Evolutionary conservation across 2,113 vertebrate genomes (phyloP), one percentile per base, ranked within the genome.

Genomic region (Myotis brandtii): DNA sequence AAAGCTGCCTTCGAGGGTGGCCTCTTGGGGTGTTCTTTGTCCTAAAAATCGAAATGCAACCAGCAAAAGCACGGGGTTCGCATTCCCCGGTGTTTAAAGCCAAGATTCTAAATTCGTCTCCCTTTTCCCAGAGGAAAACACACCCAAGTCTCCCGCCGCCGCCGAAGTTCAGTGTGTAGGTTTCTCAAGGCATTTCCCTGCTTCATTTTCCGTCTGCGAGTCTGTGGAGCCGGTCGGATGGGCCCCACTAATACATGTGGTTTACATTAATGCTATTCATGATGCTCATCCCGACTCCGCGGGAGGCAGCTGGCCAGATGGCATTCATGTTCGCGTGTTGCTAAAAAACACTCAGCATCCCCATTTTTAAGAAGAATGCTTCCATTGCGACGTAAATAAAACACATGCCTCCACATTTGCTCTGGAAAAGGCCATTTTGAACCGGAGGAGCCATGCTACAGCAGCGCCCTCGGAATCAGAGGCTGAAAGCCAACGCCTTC

Each of bases 231-330:
- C 72, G 46, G n/a, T 76, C 37, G 77, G 85, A 73, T 10, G 90
- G 88, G 37, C 89, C 75, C 94, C 91, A 62, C 97, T 97, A 96
- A 96, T 88, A 90, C 93, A 91, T 95, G 95, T 95, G 95, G 93
- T 96, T 98, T 97, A 94, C 96, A 94, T 98, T 97, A 95, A 97
- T 97, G 96, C 88, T 97, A 97, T 97, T 97, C 97, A 96, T 91
- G 91, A 94, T 96, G 96, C 94, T 97, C 89, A 96, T 75, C 94
- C 75, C 83, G 62, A 80, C 94, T 79, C 97, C 8, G 70, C 96
- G 88, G 97, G 97, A 95, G 96, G 96, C 85, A 40, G 86, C 59
- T 85, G 83, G 54, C 97, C 97, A 97, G 85, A 98, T 98, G 96
- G 97, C 89, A 94, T 85, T 83, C 97, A 97, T 92, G 93, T 96